phyloP scores from a whole-genome alignment of 2,888 invertebrate species.

The Anarsia innoxiella region DNA sequence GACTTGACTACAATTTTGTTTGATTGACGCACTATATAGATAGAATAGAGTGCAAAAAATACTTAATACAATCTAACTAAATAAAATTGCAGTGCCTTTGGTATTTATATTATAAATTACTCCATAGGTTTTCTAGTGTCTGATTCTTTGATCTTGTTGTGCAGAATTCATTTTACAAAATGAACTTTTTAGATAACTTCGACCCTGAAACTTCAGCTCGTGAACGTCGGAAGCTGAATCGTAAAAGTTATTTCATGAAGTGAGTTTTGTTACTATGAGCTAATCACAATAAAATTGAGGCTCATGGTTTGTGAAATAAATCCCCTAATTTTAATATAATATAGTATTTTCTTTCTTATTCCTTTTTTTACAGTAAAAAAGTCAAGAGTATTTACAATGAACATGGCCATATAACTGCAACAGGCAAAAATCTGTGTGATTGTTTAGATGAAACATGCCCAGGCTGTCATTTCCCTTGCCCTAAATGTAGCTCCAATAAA shows the following conservation, averaged over 20 bases:
- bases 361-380: slow-evolving; percentile 54
- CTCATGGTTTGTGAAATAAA: too few relatives aligned
- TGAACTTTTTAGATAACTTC: slow-evolving; percentile 76
- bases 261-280: slow-evolving; percentile 32
- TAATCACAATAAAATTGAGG: neutral
- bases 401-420: slow-evolving; percentile 77
- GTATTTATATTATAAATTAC: too few relatives aligned
- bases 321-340: neutral
- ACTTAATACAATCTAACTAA: too few relatives aligned
- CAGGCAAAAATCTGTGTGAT: slow-evolving; percentile 86
- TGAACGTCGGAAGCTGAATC: slow-evolving; percentile 84
- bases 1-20: too few relatives aligned
- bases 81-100: too few relatives aligned
- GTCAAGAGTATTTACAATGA: slow-evolving; percentile 81
- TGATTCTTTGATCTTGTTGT: too few relatives aligned
- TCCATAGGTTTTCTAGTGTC: too few relatives aligned
- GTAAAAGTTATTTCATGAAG: slow-evolving; percentile 73
- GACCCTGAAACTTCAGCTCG: slow-evolving; percentile 87
- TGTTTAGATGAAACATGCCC: slow-evolving; percentile 85
- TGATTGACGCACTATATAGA: too few relatives aligned
- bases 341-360: neutral
- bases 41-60: too few relatives aligned
- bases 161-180: too few relatives aligned
- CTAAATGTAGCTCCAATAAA: slow-evolving; percentile 82
- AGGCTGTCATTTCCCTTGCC: slow-evolving; percentile 90